Evolutionary conservation across 2,888 invertebrate species (phyloP), one percentile per base, ranked within the genome.

Genomic region (Allolobophora icterica): DNA sequence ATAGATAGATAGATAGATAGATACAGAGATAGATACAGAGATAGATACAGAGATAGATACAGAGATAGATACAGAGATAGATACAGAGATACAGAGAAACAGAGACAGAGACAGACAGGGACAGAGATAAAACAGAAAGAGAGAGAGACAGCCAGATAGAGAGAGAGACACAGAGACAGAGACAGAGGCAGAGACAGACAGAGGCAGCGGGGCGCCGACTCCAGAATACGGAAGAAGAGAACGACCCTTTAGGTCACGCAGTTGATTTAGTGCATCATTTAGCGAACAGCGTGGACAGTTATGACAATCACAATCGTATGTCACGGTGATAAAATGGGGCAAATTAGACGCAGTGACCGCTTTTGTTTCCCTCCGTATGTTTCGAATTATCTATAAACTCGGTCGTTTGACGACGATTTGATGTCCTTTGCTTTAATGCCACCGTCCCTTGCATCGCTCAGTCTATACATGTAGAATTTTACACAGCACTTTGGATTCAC

Each of bases 91-190:
- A n/a, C 4, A 84, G 33, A 33, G 4, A 84, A 33, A 84, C 33
- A 84, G 87, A 87, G n/a, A 87, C 13, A 87, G 6, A 87, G 87
- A 34, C 17, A 15, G 87, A 34, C 11, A 52, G 21, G 21, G 52
- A 42, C 8, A 42, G 42, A 5, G 42, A n/a, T 17, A 15, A 42
- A 15, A 42, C 15, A 30, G n/a, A 8, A 0, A 83, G 83, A 83
- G 13, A 83, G 83, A 83, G 83, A 83, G 13, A 83, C 13, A 84
- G 52, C 17, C 21, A 52, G 84, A 84, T 33, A 84, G 84, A 84
- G 33, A 84, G 84, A 84, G 84, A 84, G 33, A 84, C 33, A 84
- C 33, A 84, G 84, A 84, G 33, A 84, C 4, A 83, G 83, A 83
- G 83, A 83, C 13, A 83, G n/a, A 83, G 83, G 1, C 6, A 30